Percentiles rank a stretch among this genome's conserved stretches.
These are phyloP conservation scores for Netta rufina DNA, from an alignment of 2,797 vertebrate genomes.

Conservation along the genomic window DNA sequence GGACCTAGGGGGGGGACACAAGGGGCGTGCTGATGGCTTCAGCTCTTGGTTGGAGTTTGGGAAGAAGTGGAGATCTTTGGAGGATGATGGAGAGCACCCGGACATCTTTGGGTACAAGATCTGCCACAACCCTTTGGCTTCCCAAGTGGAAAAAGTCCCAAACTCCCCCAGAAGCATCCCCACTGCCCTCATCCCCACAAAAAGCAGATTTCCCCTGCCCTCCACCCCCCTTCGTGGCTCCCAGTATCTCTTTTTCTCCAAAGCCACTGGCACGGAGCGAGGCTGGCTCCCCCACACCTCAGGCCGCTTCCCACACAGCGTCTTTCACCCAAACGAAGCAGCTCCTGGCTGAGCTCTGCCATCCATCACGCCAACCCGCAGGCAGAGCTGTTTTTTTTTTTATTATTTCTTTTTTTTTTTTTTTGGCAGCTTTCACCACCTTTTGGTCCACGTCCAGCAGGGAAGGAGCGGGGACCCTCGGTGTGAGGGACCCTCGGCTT, in stretches of 20 bases:
- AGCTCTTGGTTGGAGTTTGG: neutral
- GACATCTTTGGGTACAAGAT: neutral
- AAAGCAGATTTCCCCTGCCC: neutral
- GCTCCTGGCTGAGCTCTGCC: conserved; percentile 59
- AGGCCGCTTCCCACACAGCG: conserved; percentile 61
- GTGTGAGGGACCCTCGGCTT: neutral
- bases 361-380: neutral
- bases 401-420: no score
- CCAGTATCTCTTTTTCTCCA: neutral
- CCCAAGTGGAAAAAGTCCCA: neutral
- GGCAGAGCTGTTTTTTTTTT: neutral
- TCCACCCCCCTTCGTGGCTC: neutral
- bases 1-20: neutral
- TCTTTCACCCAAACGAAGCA: conserved; percentile 67
- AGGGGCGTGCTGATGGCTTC: neutral
- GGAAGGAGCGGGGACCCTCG: neutral
- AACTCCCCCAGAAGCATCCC: neutral
- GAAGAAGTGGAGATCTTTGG: neutral
- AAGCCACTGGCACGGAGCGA: neutral
- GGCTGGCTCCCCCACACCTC: conserved; percentile 65
- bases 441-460: accelerated
- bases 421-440: neutral
- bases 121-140: neutral
- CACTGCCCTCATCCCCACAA: neutral
- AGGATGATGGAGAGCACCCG: accelerated